phyloP scores from a whole-genome alignment of 2,113 vertebrate genomes.

The Rissa tridactyla region DNA sequence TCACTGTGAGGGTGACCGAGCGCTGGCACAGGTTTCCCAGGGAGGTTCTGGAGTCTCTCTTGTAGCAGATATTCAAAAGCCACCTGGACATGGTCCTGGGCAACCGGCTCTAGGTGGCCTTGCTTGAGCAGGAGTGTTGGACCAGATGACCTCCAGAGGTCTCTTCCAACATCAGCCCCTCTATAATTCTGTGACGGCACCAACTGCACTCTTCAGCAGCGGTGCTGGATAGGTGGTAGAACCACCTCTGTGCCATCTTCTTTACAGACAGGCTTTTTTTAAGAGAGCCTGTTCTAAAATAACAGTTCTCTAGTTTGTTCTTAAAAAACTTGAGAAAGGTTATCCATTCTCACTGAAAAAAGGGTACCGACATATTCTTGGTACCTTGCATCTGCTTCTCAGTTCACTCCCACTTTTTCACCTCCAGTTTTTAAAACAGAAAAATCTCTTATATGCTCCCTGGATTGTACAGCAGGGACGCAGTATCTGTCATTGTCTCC shows the following conservation, averaged over 20 bases:
- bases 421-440: background rate
- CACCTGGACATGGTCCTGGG: background rate
- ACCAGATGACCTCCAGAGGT: background rate
- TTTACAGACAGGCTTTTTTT: background rate
- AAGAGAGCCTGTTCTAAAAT: background rate
- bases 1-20: background rate
- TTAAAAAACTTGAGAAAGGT: background rate
- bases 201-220: background rate
- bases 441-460: background rate
- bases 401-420: background rate
- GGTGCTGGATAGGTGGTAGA: background rate
- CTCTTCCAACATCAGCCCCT: background rate
- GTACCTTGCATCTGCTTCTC: background rate
- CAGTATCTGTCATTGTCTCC: background rate
- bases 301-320: background rate
- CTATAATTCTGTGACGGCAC: background rate
- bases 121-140: background rate
- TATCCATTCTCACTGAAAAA: background rate
- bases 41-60: background rate
- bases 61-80: background rate
- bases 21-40: background rate
- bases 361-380: rapidly evolving
- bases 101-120: rapidly evolving
- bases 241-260: background rate
- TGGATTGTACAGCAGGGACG: background rate